phyloP scores from a whole-genome alignment of 2,888 invertebrate species.

The Dendrolimus pini region DNA sequence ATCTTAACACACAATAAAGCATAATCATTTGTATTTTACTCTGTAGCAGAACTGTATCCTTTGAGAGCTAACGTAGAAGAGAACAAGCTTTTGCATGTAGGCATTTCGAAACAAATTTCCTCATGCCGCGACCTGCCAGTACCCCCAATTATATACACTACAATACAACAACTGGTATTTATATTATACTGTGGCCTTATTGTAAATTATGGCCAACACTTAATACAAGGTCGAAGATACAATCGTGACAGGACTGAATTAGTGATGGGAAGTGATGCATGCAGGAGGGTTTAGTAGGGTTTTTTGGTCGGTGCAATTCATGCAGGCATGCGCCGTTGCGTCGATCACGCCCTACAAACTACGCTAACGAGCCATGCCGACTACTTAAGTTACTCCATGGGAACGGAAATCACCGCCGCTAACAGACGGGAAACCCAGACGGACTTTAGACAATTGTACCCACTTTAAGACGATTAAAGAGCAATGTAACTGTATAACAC shows the following conservation, averaged over 20 bases:
- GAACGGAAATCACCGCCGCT: slow-evolving; percentile 54
- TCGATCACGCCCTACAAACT: slow-evolving; percentile 70
- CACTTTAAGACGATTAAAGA: slow-evolving; percentile 13
- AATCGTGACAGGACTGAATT: slow-evolving; percentile 12
- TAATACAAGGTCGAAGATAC: background rate
- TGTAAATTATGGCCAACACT: no score
- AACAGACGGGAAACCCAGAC: slow-evolving; percentile 32
- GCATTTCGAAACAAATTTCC: no score
- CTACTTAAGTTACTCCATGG: slow-evolving; percentile 39
- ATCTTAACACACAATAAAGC: no score
- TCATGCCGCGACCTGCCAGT: no score
- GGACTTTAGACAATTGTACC: slow-evolving; percentile 33
- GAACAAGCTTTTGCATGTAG: no score
- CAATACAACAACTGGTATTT: no score
- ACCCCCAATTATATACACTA: no score
- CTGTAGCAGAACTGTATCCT: no score
- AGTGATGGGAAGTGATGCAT: slow-evolving; percentile 17
- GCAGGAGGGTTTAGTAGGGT: slow-evolving; percentile 30
- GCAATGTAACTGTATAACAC: background rate
- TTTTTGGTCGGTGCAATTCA: slow-evolving; percentile 56
- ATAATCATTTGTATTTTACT: no score
- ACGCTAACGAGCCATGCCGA: slow-evolving; percentile 54
- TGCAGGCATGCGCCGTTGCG: slow-evolving; percentile 66
- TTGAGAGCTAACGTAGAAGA: no score
- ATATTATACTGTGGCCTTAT: no score